Evolutionary conservation across 2,113 vertebrate species (phyloP).

Genomic region (Nematolebias whitei): DNA sequence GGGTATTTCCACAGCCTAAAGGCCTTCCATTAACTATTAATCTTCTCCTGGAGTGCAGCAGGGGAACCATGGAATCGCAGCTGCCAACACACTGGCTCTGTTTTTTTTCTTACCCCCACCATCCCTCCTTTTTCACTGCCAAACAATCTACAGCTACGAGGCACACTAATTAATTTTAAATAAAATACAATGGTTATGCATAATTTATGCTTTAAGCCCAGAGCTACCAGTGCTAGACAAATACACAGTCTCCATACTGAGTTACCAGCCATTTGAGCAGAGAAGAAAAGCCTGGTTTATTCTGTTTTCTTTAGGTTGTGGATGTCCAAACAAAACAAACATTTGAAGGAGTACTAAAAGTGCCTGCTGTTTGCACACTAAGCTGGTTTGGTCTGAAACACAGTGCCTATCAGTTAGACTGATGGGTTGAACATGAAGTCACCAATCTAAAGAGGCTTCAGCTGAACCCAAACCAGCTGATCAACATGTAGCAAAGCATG

Average conservation of each 20-base stretch:
- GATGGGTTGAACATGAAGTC: neutral
- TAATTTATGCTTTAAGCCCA: slow-evolving; percentile 78
- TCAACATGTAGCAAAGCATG: neutral
- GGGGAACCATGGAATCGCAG: slow-evolving; percentile 70
- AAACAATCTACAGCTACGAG: slow-evolving; percentile 58
- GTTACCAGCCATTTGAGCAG: slow-evolving; percentile 70
- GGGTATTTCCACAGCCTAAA: slow-evolving; percentile 75
- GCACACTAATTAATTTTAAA: slow-evolving; percentile 81
- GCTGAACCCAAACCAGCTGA: neutral
- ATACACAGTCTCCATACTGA: slow-evolving; percentile 77
- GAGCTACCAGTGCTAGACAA: slow-evolving; percentile 79
- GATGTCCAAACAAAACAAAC: slow-evolving; percentile 76
- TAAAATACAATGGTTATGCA: slow-evolving; percentile 79
- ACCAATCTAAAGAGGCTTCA: slow-evolving; percentile 14
- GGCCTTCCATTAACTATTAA: slow-evolving; percentile 80
- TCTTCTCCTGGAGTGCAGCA: slow-evolving; percentile 69
- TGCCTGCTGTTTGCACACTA: slow-evolving; percentile 30
- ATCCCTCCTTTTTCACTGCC: slow-evolving; percentile 55
- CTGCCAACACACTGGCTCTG: slow-evolving; percentile 57
- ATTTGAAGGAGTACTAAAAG: slow-evolving; percentile 53
- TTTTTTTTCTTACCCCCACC: slow-evolving; percentile 36
- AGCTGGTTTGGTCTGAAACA: slow-evolving; percentile 4
- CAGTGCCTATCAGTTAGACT: slow-evolving; percentile 14
- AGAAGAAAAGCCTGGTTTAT: slow-evolving; percentile 53
- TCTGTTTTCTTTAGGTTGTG: slow-evolving; percentile 41